phyloP scores from a whole-genome alignment of 2,113 vertebrate species.

The Tragelaphus imberbis region DNA sequence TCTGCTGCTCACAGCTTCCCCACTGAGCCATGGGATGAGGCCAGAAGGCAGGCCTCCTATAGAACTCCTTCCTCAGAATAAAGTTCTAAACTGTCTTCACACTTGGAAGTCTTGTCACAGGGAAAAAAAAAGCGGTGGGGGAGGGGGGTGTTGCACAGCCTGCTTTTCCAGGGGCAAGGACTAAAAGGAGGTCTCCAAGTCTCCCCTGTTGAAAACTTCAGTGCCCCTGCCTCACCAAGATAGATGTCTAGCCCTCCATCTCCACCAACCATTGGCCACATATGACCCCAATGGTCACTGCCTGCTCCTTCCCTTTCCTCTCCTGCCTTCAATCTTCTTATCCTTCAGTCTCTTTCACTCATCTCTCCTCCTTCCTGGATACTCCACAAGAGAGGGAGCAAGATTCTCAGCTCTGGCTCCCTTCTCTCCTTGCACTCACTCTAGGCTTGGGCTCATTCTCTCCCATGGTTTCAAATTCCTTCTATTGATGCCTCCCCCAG shows the following conservation, averaged over 20 bases:
- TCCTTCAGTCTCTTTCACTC: not conserved
- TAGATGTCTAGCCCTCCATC: not conserved
- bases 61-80: not conserved
- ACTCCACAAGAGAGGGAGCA: too few species aligned
- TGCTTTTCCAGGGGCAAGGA: not conserved
- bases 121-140: not conserved
- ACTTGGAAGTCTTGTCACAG: not conserved
- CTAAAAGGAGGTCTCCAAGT: not conserved
- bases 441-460: not conserved
- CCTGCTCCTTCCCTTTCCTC: not conserved
- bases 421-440: not conserved
- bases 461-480: not conserved
- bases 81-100: not conserved
- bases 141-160: rapidly evolving
- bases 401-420: rapidly evolving
- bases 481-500: not conserved
- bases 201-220: not conserved
- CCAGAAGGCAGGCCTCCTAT: not conserved
- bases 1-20: not conserved
- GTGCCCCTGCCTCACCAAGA: not conserved
- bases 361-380: not conserved
- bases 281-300: rapidly evolving
- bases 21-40: rapidly evolving
- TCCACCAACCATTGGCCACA: not conserved
- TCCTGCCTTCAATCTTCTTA: not conserved